Percentiles rank a stretch among this genome's conserved stretches.
phyloP scores from a whole-genome alignment of 2,113 vertebrate genomes.

The Rhagologus leucostigma region DNA sequence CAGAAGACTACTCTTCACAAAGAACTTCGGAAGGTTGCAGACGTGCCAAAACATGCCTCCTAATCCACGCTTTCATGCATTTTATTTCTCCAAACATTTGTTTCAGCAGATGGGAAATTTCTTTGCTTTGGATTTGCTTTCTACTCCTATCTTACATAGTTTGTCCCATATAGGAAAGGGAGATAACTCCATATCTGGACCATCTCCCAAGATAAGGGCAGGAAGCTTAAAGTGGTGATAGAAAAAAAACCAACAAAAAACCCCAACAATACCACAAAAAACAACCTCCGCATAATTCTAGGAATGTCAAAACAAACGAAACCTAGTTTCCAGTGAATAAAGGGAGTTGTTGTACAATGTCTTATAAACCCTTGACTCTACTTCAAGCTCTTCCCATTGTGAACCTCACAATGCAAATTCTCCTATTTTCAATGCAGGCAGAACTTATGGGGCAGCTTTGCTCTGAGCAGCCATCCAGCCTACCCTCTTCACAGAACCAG shows the following conservation, averaged over 20 bases:
- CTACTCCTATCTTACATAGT: background rate
- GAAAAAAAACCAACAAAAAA: background rate
- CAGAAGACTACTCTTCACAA: background rate
- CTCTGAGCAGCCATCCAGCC: background rate
- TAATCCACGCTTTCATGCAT: background rate
- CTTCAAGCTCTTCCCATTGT: background rate
- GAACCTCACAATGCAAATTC: background rate
- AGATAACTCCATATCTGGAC: background rate
- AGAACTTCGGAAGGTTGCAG: background rate
- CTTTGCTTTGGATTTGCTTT: background rate
- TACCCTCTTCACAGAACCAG: background rate
- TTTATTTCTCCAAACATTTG: background rate
- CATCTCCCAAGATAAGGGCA: background rate
- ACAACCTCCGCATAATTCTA: background rate
- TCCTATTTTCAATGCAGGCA: background rate
- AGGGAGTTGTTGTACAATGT: background rate
- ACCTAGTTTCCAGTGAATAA: background rate
- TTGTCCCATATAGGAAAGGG: background rate
- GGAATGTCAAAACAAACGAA: background rate
- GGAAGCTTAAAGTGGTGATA: background rate
- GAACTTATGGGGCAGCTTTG: background rate
- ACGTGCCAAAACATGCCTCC: background rate
- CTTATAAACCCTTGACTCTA: background rate
- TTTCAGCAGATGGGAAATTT: background rate
- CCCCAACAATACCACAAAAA: background rate